Conservation (phyloP, 2,888 invertebrate genomes). For the Dendrolimus pini region DNA sequence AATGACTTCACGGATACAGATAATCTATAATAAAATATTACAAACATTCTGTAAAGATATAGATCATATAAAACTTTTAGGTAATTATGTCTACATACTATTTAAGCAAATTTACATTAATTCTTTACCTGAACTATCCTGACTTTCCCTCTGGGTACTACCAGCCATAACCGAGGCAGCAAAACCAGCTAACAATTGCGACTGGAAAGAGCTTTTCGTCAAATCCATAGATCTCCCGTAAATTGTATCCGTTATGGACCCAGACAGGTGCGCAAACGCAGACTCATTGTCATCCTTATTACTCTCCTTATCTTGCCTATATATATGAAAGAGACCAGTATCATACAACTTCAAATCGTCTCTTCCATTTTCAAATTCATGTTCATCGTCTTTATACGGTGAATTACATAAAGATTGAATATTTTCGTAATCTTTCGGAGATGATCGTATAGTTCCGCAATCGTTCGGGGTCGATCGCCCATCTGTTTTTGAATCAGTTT, state of each 20-base stretch:
- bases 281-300: slow-evolving; percentile 43
- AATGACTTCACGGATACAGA: too few species aligned
- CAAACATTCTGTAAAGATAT: too few species aligned
- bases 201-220: slow-evolving; percentile 59
- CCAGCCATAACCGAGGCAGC: slow-evolving; percentile 63
- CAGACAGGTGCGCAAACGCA: slow-evolving; percentile 40
- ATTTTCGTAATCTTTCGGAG: slow-evolving; percentile 44
- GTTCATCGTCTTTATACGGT: slow-evolving; percentile 59
- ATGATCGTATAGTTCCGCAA: slow-evolving; percentile 32
- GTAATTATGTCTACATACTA: too few species aligned
- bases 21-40: too few species aligned
- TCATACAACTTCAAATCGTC: slow-evolving; percentile 60
- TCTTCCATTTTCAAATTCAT: slow-evolving; percentile 42
- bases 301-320: slow-evolving; percentile 46
- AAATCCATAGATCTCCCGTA: slow-evolving; percentile 64
- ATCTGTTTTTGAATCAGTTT: slow-evolving; percentile 26
- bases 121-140: slow-evolving; percentile 47
- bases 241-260: slow-evolving; percentile 48
- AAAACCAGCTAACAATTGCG: slow-evolving; percentile 61
- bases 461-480: slow-evolving; percentile 28
- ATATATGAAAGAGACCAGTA: slow-evolving; percentile 56
- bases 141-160: slow-evolving; percentile 49
- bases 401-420: slow-evolving; percentile 46
- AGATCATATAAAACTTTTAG: too few species aligned
- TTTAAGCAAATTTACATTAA: too few species aligned